phyloP scores from a whole-genome alignment of 2,888 invertebrate genomes.

The Pseudococcus jackbeardsleyi region DNA sequence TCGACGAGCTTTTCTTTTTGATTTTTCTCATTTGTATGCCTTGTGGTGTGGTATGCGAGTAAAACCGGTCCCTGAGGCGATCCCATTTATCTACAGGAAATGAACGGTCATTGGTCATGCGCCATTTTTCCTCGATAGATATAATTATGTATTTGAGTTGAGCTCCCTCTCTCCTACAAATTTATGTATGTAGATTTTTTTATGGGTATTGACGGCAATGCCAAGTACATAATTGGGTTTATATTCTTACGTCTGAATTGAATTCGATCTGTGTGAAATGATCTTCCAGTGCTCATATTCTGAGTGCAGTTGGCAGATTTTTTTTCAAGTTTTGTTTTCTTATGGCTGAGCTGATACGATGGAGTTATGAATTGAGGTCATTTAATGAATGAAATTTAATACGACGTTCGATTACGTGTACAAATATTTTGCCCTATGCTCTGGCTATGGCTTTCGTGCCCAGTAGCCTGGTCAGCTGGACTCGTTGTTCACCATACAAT shows the following conservation, averaged over 20 bases:
- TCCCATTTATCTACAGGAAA: background rate
- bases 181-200: no score
- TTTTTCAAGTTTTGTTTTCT: background rate
- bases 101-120: background rate
- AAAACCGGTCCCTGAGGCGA: background rate
- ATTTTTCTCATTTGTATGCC: background rate
- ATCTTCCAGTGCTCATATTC: no score
- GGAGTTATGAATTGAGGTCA: background rate
- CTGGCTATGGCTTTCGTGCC: background rate
- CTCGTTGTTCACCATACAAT: background rate
- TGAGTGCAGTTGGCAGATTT: no score
- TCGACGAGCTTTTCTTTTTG: background rate
- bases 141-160: background rate
- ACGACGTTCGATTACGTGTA: background rate
- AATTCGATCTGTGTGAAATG: no score
- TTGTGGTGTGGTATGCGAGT: no score
- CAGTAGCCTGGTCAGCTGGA: background rate
- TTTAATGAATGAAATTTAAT: slow-evolving; percentile 9
- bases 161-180: background rate
- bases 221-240: no score
- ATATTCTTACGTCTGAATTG: no score
- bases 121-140: background rate
- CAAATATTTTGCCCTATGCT: background rate
- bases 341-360: background rate
- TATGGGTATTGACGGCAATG: no score